Evolutionary conservation across 2,113 vertebrate genomes (phyloP).

Genomic region (Anas platyrhynchos): DNA sequence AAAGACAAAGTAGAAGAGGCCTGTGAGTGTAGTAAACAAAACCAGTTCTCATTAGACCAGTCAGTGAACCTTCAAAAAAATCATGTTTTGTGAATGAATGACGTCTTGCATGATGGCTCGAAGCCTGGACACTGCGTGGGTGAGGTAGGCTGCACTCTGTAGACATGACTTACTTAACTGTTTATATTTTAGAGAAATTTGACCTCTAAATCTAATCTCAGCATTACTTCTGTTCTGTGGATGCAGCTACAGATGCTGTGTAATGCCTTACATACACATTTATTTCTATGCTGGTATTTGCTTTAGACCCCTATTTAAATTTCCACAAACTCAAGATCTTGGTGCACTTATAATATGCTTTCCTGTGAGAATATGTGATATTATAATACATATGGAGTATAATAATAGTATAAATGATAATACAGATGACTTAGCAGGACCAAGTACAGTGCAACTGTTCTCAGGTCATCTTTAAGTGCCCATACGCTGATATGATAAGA

Average conservation of each 20-base stretch:
- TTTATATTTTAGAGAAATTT: background rate
- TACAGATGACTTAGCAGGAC: background rate
- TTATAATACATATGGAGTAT: background rate
- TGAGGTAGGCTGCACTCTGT: background rate
- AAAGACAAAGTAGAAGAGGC: background rate
- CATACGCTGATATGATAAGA: background rate
- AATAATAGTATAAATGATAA: background rate
- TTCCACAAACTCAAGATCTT: background rate
- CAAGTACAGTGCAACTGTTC: background rate
- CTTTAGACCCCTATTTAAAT: background rate
- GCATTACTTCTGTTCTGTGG: background rate
- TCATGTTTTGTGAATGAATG: background rate
- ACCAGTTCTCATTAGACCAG: background rate
- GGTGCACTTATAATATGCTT: background rate
- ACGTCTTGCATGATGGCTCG: background rate
- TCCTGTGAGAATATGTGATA: background rate
- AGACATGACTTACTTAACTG: background rate
- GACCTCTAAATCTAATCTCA: background rate
- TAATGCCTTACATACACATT: background rate
- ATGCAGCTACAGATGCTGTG: background rate
- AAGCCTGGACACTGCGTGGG: background rate
- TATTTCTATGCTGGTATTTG: background rate
- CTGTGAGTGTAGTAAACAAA: background rate
- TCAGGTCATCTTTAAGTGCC: background rate
- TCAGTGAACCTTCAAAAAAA: background rate